Base-by-base conservation (phyloP, 2,888 invertebrate species). In the Hypomecis atomaria region DNA sequence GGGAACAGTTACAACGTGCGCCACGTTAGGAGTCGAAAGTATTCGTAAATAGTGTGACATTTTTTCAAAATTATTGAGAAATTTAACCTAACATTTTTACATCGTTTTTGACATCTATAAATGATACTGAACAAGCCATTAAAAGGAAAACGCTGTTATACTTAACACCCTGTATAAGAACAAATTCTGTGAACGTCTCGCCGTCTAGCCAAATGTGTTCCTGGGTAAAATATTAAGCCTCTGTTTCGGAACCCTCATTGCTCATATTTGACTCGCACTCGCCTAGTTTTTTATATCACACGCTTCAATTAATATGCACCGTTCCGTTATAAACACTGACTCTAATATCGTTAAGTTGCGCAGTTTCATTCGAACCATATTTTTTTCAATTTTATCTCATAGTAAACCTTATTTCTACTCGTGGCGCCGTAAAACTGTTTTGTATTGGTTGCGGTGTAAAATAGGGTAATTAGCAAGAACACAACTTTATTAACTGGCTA, bases 381-480 rank as follows among this genome's bases (percentile, higher is more conserved):
- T 66, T 66, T 62, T 74, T 79, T 79, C 76, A 78, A 67, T 74
- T 72, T 69, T 71, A 74, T 69, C 59, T 68, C 60, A 49, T 57
- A 77, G 79, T 84, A 86, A 86, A 87, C 77, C 81, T 77, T 74
- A 79, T 79, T 83, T 83, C 72, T 62, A 59, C 71, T 23, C 38
- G 49, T 42, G 23, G 68, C 65, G 66, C 63, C 71, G 75, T 76
- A 73, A 78, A 78, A 78, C 67, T 66, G 73, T 78, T 83, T 78
- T 81, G 77, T 76, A 75, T 77, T 77, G 78, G 70, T 79, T 84
- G 82, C 70, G 83, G 82, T 77, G 75, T 76, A 73, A 76, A 77
- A 74, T 73, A 74, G 74, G 62, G 73, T 79, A 77, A 78, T 76
- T 78, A 75, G 71, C 71, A 72, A 69, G 70, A 76, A 76, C 76